Evolutionary conservation across 2,888 invertebrate genomes (phyloP), one percentile per base, ranked within the genome.

Genomic region (Amiota communis): DNA sequence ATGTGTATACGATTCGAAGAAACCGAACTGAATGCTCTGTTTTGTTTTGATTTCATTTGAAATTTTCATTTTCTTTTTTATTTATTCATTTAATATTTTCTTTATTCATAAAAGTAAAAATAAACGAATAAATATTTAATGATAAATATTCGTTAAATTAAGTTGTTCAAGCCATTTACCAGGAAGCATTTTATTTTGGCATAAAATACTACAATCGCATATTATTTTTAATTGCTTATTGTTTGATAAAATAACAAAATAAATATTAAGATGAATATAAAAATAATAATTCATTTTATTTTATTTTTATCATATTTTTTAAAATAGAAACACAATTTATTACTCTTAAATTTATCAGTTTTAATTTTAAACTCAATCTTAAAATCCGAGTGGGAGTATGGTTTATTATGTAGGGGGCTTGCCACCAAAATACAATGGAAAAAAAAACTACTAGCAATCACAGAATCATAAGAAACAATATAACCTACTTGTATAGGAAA

Each of bases 221-320:
- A 68, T 20, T 53, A 51, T 51, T 68, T 68, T 68, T 68, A 68
- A 68, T 68, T 68, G 51, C 51, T 23, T 68, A n/a, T 20, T 68
- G 23, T 68, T 6, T 46, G 61, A 15, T 8, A 61, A 61, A 61
- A 61, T 12, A 61, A 36, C 20, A 13, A 61, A 61, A 23, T 12
- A 61, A 63, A 63, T 12, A 23, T 15, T 10, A 59, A 59, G 6
- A 63, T 17, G 36, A 63, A 63, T 13, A n/a, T 2, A 63, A 53
- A 53, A 53, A 10, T 59, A 59, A 59, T 10, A 59, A 59, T 20
- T 59, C 15, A 17, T 59, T 59, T 20, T 4, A 6, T 59, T 6
- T 20, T 4, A 20, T 59, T 53, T 8, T 53, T 53, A 15, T 15
- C n/a, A 15, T 53, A 9, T 13, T 53, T 53, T 13, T 53, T 53